Evolutionary conservation across 2,797 vertebrate species (phyloP), one percentile per base, ranked within the genome.

Genomic region (Orientallactaga sibirica): DNA sequence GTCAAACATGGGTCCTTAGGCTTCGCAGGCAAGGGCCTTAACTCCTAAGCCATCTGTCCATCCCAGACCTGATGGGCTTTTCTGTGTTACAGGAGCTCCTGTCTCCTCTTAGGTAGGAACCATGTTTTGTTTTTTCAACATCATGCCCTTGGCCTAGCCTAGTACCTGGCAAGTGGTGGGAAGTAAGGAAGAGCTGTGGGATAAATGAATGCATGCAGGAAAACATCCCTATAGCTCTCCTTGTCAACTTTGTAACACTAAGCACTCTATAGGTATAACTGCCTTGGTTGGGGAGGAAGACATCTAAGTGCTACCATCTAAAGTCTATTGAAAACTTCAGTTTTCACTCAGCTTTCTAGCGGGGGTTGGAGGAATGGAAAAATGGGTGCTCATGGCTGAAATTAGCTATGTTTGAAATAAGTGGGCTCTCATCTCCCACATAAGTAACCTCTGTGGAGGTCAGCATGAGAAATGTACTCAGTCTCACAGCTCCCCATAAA

Each of bases 251-350:
- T 15, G 19, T 58, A 58, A 73, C 25, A 20, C 41, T 81, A 41
- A 37, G 14, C 18, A 62, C 12, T 66, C 41, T 37, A 2, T 4
- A n/a, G 25, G 2, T 0, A 55, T 73, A 58, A 22, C 25, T 55
- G 41, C 33, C 48, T 58, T 9, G 68, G 75, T 91, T 83, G 90
- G 66, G 29, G 22, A 55, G 79, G 52, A 66, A 2, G 1, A 82
- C 48, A 66, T 27, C 9, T 15, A 81, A 77, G 14, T 27, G 10
- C 37, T 16, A 24, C 27, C 70, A 15, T 55, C 29, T n/a, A 74
- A 66, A 86, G 77, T 86, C 33, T 86, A 27, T n/a, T 74, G 66
- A 76, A 88, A 87, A 78, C 1, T 80, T 84, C 41, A n/a, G 61
- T 91, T 48, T 96, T 79, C n/a, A 24, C 52, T 58, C 15, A 64